phyloP scores from a whole-genome alignment of 2,888 invertebrate species.

The Miltochrista miniata region DNA sequence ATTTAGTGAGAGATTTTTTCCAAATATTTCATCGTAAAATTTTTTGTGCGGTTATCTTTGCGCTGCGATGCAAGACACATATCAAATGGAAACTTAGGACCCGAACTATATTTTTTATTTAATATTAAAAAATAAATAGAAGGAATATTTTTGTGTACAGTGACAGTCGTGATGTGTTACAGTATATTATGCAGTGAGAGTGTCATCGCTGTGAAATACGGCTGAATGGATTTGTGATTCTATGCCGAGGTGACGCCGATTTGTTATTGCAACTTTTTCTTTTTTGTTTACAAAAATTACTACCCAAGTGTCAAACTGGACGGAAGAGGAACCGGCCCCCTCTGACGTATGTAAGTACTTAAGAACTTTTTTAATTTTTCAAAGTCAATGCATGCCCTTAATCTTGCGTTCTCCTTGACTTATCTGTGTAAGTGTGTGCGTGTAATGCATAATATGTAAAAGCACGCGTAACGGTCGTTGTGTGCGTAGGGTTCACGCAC shows the following conservation, averaged over 20 bases:
- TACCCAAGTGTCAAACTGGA: slow-evolving; percentile 83
- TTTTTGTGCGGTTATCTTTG: slow-evolving; percentile 48
- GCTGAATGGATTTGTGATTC: slow-evolving; percentile 66
- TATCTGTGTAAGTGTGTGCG: slow-evolving; percentile 47
- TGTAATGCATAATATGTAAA: slow-evolving; percentile 47
- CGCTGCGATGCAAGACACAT: slow-evolving; percentile 70
- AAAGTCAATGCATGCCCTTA: slow-evolving; percentile 61
- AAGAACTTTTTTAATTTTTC: slow-evolving; percentile 38
- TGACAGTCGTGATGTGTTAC: slow-evolving; percentile 72
- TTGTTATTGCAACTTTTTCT: slow-evolving; percentile 69
- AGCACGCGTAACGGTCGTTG: slow-evolving; percentile 44
- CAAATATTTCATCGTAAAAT: slow-evolving; percentile 33
- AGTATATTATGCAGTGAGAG: slow-evolving; percentile 67
- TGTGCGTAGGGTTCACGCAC: slow-evolving; percentile 77
- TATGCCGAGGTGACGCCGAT: slow-evolving; percentile 68
- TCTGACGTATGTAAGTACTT: slow-evolving; percentile 80
- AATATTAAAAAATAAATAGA: slow-evolving; percentile 45
- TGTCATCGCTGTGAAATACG: slow-evolving; percentile 65
- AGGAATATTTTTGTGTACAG: slow-evolving; percentile 71
- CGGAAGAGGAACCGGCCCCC: slow-evolving; percentile 79
- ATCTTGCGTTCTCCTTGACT: slow-evolving; percentile 66
- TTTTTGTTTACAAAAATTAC: slow-evolving; percentile 76
- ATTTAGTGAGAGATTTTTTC: slow-evolving; percentile 69
- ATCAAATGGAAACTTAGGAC: slow-evolving; percentile 81
- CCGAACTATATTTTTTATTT: slow-evolving; percentile 74